These are phyloP conservation scores for Chiroxiphia lanceolata DNA, from an alignment of 2,797 vertebrate species.

Conservation along the genomic window DNA sequence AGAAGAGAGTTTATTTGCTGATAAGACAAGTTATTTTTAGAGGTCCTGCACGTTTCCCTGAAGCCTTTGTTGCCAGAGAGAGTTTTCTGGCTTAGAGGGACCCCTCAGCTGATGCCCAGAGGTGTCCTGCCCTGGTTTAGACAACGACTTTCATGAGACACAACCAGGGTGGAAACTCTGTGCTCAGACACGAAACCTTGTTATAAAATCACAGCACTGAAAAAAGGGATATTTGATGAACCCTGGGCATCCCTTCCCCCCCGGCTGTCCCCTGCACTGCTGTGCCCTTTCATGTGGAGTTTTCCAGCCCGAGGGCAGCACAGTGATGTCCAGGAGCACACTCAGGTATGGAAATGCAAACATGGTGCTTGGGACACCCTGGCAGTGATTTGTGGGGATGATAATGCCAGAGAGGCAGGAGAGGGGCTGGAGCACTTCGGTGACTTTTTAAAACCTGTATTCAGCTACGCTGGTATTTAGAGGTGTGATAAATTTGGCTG, in stretches of 20 bases:
- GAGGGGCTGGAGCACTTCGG: not conserved
- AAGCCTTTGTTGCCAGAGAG: not conserved
- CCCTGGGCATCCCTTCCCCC: not conserved
- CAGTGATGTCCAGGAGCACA: not conserved
- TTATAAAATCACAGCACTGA: not conserved
- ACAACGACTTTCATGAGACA: not conserved
- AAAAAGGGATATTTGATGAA: not conserved
- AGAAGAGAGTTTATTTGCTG: not conserved
- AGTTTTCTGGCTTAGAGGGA: not conserved
- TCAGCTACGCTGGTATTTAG: constrained; percentile 11
- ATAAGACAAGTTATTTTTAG: not conserved
- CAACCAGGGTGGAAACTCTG: not conserved
- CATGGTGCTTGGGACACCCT: not conserved
- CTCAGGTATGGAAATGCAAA: not conserved
- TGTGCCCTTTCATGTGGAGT: not conserved
- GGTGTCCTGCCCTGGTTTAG: not conserved
- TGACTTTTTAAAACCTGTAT: constrained; percentile 29
- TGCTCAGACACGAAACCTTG: not conserved
- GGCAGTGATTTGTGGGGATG: not conserved
- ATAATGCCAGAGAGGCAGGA: not conserved
- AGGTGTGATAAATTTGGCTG: constrained; percentile 17
- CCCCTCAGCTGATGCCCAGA: not conserved
- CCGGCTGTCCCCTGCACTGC: not conserved
- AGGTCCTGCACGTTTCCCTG: not conserved
- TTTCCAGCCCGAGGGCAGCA: not conserved